Evolutionary conservation across 2,797 vertebrate genomes (phyloP).

Genomic region (Dryobates pubescens): DNA sequence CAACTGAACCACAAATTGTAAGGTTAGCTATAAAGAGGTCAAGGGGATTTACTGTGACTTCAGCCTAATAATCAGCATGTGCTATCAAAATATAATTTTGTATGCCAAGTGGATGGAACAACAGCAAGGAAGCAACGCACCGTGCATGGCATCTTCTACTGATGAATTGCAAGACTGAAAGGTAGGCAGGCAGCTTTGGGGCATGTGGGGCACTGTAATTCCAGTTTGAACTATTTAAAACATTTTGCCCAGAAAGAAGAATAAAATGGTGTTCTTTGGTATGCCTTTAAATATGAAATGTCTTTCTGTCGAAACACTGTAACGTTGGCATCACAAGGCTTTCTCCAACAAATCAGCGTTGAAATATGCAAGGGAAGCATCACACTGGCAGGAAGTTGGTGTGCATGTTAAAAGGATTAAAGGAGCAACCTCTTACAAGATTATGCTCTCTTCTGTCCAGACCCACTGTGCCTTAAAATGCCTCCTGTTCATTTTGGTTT

Average conservation of each 20-base stretch:
- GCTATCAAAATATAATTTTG: conserved; percentile 76
- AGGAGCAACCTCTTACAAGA: background rate
- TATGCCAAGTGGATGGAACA: conserved; percentile 69
- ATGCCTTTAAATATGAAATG: conserved; percentile 53
- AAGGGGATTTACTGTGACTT: background rate
- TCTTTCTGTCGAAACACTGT: background rate
- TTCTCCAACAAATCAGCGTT: background rate
- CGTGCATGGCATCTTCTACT: conserved; percentile 76
- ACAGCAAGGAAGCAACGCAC: conserved; percentile 75
- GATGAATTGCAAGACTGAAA: conserved; percentile 74
- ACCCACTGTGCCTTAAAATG: background rate
- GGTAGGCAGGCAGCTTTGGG: conserved; percentile 61
- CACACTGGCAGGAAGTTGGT: background rate
- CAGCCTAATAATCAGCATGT: conserved; percentile 78
- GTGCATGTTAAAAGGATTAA: background rate
- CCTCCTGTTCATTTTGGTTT: background rate
- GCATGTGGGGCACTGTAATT: conserved; percentile 72
- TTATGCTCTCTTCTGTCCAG: background rate
- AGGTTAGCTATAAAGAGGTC: background rate
- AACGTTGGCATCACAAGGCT: background rate
- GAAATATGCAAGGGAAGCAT: background rate
- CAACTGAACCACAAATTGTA: background rate
- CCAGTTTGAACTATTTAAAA: conserved; percentile 67
- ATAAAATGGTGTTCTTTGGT: conserved; percentile 76
- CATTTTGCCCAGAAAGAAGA: conserved; percentile 66